Base-by-base conservation (phyloP, 2,888 invertebrate species). In the Panopea generosa region DNA sequence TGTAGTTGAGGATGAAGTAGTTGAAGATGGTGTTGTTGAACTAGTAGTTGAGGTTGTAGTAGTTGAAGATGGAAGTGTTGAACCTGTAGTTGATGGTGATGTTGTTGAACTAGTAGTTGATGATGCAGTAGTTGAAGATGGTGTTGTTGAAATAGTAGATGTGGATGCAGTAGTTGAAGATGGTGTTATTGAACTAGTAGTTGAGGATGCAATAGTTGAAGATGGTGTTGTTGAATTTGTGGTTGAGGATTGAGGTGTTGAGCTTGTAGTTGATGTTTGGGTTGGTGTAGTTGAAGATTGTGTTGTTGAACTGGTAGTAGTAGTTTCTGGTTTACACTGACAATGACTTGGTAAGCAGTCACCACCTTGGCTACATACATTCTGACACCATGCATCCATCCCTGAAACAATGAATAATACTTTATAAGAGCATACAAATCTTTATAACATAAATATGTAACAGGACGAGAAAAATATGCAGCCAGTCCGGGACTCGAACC, bases 371-470 rank as follows among this genome's bases (percentile, higher is more conserved):
- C 59, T 33, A 47, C 76, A 76, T 1, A 52, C 40, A 45, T 45
- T 63, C 50, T 76, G 57, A 57, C 76, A 76, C 76, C 76, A 76
- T 18, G n/a, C 47, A 47, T 66, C 29, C 65, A 76, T 71, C 16
- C 76, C 76, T 76, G 27, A 60, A 66, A 33, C 26, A 62, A 20
- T 11, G 47, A 26, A 53, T 16, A 47, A 3, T 22, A 4, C 26
- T 20, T 29, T 14, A 33, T 11, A n/a, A n/a, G 14, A 16, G 9
- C 9, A 49, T 49, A 18, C 50, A 49, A 9, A 16, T 11, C 9
- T 11, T 16, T 9, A 16, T 16, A 18, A 49, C 26, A 53, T n/a
- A n/a, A n/a, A n/a, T n/a, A n/a, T n/a, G n/a, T n/a, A n/a, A n/a
- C n/a, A n/a, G n/a, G n/a, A n/a, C n/a, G n/a, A n/a, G n/a, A n/a